Base-by-base conservation (phyloP, 2,113 vertebrate species). In the Anas platyrhynchos region DNA sequence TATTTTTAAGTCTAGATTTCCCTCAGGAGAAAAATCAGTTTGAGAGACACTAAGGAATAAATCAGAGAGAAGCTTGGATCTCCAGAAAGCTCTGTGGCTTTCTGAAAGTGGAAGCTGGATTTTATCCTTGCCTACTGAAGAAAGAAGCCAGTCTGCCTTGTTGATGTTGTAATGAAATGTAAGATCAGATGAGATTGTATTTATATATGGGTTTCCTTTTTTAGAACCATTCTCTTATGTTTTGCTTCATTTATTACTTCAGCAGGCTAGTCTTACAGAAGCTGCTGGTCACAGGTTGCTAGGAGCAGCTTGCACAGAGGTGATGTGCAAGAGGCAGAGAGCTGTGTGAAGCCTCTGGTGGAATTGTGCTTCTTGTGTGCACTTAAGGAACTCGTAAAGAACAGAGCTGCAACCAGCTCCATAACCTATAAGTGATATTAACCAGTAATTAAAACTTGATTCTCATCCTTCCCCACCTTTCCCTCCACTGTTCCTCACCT, bases 371-470 rank as follows among this genome's bases (percentile, higher is more conserved):
- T 67, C 36, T 74, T 68, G 32, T 46, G 61, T 52, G 52, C 50
- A 15, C 14, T 26, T 88, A 85, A 78, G 77, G 46, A 92, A 48
- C 55, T 41, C 41, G 58, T 41, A 89, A 92, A 68, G 6, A 86
- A 44, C 92, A 93, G 73, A 88, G 77, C 80, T 92, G 91, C 78
- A 85, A 43, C 93, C 84, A 62, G 44, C 58, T 84, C 62, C 1
- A 5, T 80, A 84, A 43, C 44, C 32, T 54, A 73, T 52, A 76
- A 82, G 48, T 1, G 7, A 73, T 82, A 93, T 86, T 95, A 95
- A 79, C 71, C 56, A 94, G 73, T 86, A 92, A 96, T 90, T 94
- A 95, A 93, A 96, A 78, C 65, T 65, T 43, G 10, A 94, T 90
- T 91, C 83, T 38, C 44, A 52, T 86, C 38, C 63, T 82, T 65